phyloP scores from a whole-genome alignment of 2,797 vertebrate species.

The Sylvia borin region DNA sequence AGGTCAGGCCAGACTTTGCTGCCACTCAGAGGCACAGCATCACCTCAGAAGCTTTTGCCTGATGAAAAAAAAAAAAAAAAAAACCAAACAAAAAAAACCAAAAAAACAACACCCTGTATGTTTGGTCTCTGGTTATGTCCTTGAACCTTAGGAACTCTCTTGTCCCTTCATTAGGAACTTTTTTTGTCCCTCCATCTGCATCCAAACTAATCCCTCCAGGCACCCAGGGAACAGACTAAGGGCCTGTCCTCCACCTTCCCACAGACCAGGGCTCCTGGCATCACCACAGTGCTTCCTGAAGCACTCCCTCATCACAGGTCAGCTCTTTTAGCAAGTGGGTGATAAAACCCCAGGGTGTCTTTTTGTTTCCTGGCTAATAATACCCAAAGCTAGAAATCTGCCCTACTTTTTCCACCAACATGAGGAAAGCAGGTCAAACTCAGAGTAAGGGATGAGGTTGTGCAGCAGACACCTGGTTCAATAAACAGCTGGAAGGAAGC shows the following conservation, averaged over 20 bases:
- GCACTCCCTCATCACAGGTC: not conserved
- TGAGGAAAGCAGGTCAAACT: constrained; percentile 63
- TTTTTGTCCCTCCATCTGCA: not conserved
- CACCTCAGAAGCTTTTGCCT: not conserved
- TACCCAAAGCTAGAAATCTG: constrained; percentile 44
- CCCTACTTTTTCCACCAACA: constrained; percentile 36
- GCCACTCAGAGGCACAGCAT: not conserved
- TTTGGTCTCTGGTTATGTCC: not conserved
- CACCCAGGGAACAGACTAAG: not conserved
- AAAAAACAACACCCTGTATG: too few species aligned
- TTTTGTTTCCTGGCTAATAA: constrained; percentile 51
- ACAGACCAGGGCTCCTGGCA: not conserved
- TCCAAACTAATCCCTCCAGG: not conserved
- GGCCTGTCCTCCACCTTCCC: not conserved
- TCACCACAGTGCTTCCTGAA: not conserved
- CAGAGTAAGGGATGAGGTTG: constrained; percentile 2
- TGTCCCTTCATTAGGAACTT: not conserved
- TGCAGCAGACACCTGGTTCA: constrained; percentile 5
- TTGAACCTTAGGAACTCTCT: not conserved
- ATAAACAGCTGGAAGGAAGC: constrained; percentile 41
- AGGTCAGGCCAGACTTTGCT: not conserved
- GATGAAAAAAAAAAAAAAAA: rapidly evolving
- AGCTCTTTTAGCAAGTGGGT: not conserved
- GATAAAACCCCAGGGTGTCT: not conserved
- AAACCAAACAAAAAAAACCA: not conserved